A percentile compares a stretch with the other conserved stretches of the same genome.
Evolutionary conservation across 2,888 invertebrate genomes (phyloP).

Genomic region (Gasteruption jaculator): DNA sequence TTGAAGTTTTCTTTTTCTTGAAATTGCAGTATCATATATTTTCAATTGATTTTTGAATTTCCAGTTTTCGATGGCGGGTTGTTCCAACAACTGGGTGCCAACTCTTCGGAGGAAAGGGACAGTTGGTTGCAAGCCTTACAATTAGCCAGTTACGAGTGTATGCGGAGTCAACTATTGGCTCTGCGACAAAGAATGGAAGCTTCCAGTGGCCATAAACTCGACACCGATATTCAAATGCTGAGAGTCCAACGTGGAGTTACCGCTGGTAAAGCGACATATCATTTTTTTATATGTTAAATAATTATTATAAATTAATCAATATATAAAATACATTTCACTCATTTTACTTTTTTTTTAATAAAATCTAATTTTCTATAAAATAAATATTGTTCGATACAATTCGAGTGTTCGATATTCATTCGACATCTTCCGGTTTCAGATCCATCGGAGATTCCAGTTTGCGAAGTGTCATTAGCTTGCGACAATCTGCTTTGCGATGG

Average conservation of each 20-base stretch:
- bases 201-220: conserved; percentile 60
- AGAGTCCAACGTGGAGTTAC: conserved; percentile 65
- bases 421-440: conserved; percentile 55
- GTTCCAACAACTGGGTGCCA: conserved; percentile 76
- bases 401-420: conserved; percentile 5
- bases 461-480: conserved; percentile 83
- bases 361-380: background rate
- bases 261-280: conserved; percentile 55
- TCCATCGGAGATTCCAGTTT: conserved; percentile 77
- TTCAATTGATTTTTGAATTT: conserved; percentile 19
- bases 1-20: background rate
- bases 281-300: background rate
- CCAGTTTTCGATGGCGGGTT: conserved; percentile 80
- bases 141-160: conserved; percentile 77
- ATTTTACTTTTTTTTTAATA: background rate
- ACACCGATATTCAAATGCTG: conserved; percentile 67
- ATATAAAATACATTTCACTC: conserved; percentile 10
- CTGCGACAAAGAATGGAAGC: conserved; percentile 63
- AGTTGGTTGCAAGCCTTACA: conserved; percentile 84
- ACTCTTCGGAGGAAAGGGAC: conserved; percentile 75
- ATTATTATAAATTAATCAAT: background rate
- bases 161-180: conserved; percentile 69
- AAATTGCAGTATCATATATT: background rate
- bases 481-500: conserved; percentile 86
- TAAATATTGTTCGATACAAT: background rate